Evolutionary conservation across 2,113 vertebrate species (phyloP).

Genomic region (Megaceryle maxima): DNA sequence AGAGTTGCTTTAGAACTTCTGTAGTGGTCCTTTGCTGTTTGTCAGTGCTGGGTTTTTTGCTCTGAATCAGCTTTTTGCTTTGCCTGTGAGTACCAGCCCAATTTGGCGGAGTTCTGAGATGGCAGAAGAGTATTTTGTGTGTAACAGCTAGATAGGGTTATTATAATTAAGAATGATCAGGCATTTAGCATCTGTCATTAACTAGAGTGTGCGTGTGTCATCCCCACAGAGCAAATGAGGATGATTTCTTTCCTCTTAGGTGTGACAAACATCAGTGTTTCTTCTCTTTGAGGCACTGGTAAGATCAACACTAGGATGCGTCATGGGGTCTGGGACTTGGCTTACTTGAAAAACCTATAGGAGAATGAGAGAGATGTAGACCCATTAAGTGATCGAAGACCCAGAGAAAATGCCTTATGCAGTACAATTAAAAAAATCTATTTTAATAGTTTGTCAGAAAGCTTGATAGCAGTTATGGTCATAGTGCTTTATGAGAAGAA

Average conservation of each 20-base stretch:
- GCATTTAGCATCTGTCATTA: constrained; percentile 9
- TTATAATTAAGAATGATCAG: constrained; percentile 1
- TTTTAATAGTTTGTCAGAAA: background rate
- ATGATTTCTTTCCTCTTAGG: constrained; percentile 2
- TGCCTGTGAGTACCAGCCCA: background rate
- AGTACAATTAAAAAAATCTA: background rate
- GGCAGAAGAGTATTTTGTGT: background rate
- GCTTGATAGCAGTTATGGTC: background rate
- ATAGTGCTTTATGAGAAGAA: background rate
- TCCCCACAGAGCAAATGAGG: background rate
- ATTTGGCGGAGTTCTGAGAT: background rate
- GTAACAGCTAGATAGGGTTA: background rate
- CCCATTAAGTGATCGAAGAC: background rate
- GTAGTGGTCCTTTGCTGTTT: background rate
- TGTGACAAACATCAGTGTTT: background rate
- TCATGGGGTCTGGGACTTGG: background rate
- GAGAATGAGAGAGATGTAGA: background rate
- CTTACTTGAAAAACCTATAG: background rate
- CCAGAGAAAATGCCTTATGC: background rate
- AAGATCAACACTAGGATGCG: background rate
- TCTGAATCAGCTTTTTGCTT: background rate
- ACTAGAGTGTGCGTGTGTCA: background rate
- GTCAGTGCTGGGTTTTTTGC: background rate
- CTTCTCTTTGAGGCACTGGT: background rate
- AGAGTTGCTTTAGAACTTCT: background rate